Base-by-base conservation (phyloP, 2,797 vertebrate genomes). In the Lagorchestes hirsutus region DNA sequence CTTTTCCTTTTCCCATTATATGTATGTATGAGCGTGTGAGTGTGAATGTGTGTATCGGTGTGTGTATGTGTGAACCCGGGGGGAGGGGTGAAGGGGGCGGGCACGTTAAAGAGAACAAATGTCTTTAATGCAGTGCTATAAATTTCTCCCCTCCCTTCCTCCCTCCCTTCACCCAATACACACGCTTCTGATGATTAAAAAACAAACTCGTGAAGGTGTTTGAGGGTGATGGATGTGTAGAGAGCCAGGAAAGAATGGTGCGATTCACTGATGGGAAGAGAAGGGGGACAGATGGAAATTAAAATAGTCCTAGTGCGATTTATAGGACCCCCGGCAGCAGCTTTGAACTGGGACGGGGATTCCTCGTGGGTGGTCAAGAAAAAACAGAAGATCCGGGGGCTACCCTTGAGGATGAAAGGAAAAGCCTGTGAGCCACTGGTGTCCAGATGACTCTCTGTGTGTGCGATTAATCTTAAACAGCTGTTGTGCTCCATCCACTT, bases 381-480 rank as follows among this genome's bases (percentile, higher is more conserved):
- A 90, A 87, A 90, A 58, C 93, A 46, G 10, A 92, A 55, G 24
- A 91, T 94, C 91, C 31, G 54, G 95, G 62, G 95, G 62, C 82
- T 96, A 29, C 92, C 94, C 95, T 90, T 67, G 94, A 57, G 92
- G 93, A 93, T 90, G 90, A 3, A 96, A 93, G 92, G 95, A 95
- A 91, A 96, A 97, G 91, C 96, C 97, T 95, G 34, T 0, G 50
- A 94, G 95, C 96, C 93, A 92, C 96, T 57, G 62, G 91, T 29
- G 90, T 95, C 95, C 96, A 18, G 95, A 95, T 92, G 97, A 95
- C 96, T 95, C 59, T 95, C 95, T 95, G 91, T 55, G 55, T 16
- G 24, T 94, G 97, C 96, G 99, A 99, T 99, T 99, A 98, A 99
- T 99, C 98, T 98, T 96, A 98, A 98, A 98, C 99, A 99, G 99